Conservation (phyloP, 2,797 vertebrate species). For the Sebastes alutus region DNA sequence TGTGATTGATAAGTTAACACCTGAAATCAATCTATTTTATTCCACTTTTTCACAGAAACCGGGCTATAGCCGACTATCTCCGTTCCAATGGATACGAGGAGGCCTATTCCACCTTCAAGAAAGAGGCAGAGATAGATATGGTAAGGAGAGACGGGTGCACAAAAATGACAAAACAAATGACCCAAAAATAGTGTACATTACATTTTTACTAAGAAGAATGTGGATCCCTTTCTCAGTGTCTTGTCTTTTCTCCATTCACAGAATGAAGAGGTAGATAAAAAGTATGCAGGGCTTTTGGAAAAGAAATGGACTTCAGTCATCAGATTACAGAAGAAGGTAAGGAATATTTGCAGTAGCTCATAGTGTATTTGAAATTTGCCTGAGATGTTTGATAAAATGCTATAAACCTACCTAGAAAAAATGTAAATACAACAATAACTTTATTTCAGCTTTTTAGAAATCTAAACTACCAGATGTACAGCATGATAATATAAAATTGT, state of each 20-base stretch:
- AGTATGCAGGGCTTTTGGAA: slow-evolving; percentile 99
- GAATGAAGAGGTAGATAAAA: slow-evolving; percentile 99
- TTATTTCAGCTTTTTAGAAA: not conserved
- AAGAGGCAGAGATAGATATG: slow-evolving; percentile 98
- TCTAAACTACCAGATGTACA: not conserved
- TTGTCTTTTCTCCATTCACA: slow-evolving; percentile 59
- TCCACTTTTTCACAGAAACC: slow-evolving; percentile 87
- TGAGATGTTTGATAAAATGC: not conserved
- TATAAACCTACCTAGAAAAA: not conserved
- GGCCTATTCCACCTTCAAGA: slow-evolving; percentile 99
- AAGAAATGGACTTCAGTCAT: slow-evolving; percentile 99
- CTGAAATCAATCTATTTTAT: not conserved
- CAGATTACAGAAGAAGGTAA: slow-evolving; percentile 99
- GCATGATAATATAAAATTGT: not conserved
- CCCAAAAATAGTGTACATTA: not conserved
- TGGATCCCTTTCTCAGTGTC: not conserved
- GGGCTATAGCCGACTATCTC: slow-evolving; percentile 99
- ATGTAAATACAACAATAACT: not conserved
- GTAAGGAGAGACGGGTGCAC: slow-evolving; percentile 77
- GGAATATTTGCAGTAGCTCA: not conserved
- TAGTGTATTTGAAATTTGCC: not conserved
- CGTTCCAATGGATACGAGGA: slow-evolving; percentile 99
- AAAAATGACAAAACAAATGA: not conserved
- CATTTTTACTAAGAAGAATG: not conserved
- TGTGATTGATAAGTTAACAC: not conserved